A percentile compares a stretch with the other conserved stretches of the same genome.
Evolutionary conservation across 2,113 vertebrate genomes (phyloP).

Genomic region (Crotalus tigris): DNA sequence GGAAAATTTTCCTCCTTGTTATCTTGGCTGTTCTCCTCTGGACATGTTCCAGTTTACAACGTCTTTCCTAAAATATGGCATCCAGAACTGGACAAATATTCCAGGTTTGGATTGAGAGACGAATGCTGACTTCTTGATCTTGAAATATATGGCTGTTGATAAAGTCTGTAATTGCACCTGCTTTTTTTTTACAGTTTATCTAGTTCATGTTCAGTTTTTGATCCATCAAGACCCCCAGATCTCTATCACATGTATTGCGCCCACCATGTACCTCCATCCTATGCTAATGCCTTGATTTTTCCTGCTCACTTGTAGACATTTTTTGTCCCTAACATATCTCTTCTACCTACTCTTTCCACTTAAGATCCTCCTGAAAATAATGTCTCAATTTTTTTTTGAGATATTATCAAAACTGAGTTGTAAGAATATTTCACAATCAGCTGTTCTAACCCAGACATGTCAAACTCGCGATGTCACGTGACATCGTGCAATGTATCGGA

Average conservation of each 20-base stretch:
- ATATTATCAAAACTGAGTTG: background rate
- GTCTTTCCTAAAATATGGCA: background rate
- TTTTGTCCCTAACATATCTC: background rate
- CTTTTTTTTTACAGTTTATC: background rate
- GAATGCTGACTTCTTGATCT: background rate
- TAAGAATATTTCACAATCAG: background rate
- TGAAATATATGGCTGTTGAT: background rate
- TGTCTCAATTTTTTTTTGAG: background rate
- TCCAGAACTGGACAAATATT: background rate
- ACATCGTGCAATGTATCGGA: no score
- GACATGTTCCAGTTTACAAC: background rate
- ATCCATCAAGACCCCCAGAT: background rate
- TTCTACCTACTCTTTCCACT: background rate
- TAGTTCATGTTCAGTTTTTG: background rate
- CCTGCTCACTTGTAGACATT: background rate
- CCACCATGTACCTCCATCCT: background rate
- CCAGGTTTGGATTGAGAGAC: background rate
- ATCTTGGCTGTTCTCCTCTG: background rate
- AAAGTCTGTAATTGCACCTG: background rate
- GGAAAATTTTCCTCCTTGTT: background rate
- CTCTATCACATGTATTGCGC: background rate
- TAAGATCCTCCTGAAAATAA: background rate
- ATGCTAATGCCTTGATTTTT: background rate
- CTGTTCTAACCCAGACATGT: background rate
- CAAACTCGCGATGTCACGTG: no score